Conservation (phyloP, 2,797 vertebrate species). For the Carcharodon carcharias region DNA sequence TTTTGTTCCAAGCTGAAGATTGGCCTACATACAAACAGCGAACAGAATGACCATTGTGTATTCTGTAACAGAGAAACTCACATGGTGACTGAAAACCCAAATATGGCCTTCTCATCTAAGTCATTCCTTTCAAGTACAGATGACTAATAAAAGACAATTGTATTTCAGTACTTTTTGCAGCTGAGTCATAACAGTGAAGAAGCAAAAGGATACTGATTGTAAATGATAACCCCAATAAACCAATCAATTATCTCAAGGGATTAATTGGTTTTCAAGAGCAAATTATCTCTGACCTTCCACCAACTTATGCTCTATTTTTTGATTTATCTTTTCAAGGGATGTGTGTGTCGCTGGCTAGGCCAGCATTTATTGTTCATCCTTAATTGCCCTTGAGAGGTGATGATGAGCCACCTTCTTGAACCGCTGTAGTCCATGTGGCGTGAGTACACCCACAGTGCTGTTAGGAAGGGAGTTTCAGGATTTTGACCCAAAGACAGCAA, state of each 20-base stretch:
- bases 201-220: neutral
- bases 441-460: no score
- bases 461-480: no score
- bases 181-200: neutral
- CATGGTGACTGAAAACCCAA: neutral
- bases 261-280: neutral
- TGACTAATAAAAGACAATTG: neutral
- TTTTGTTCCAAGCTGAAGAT: neutral
- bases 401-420: no score
- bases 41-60: conserved; percentile 28
- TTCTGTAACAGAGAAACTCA: neutral
- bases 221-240: conserved; percentile 10
- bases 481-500: no score
- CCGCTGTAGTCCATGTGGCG: no score
- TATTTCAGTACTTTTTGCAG: neutral
- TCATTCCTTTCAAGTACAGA: conserved; percentile 5
- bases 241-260: conserved; percentile 2
- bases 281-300: neutral
- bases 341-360: no score
- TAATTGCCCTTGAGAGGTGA: no score
- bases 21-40: conserved; percentile 18
- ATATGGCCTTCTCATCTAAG: neutral
- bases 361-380: no score
- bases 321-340: no score
- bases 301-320: no score